Evolutionary conservation across 92 coral and sea anemone genomes (phyloP).

Genomic region (Epizoanthus rinbou): DNA sequence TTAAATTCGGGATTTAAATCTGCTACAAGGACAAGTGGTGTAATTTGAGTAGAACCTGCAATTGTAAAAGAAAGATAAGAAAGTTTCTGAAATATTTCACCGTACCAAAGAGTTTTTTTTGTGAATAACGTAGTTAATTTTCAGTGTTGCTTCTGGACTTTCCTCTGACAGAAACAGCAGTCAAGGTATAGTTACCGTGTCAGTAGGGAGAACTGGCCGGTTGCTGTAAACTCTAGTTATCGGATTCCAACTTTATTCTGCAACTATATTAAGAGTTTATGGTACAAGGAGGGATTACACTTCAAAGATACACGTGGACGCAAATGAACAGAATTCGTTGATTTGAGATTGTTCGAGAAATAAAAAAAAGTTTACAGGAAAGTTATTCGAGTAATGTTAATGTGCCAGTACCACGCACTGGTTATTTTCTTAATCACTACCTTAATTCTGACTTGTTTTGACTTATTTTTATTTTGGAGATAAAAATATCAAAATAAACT

Average conservation of each 20-base stretch:
- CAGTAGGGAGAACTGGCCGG: slow-evolving; percentile 5
- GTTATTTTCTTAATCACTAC: too few species aligned
- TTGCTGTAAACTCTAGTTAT: too few species aligned
- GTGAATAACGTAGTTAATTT: neutral
- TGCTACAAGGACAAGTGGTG: neutral
- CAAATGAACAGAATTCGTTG: neutral
- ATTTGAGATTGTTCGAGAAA: neutral
- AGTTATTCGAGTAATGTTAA: neutral
- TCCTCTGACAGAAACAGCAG: neutral
- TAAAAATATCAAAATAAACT: too few species aligned
- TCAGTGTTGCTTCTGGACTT: neutral
- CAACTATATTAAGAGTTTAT: neutral
- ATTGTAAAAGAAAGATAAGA: neutral
- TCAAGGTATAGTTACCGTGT: neutral
- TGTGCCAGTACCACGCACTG: too few species aligned
- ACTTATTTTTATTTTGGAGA: too few species aligned
- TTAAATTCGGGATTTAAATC: neutral
- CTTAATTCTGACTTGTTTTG: too few species aligned
- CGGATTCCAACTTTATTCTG: too few species aligned
- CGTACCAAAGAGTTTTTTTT: neutral
- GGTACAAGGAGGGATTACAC: neutral
- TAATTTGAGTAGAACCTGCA: neutral
- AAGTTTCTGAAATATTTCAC: neutral
- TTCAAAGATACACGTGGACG: neutral
- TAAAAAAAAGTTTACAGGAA: neutral